Evolutionary conservation across 2,888 invertebrate species (phyloP).

Genomic region (Scaptomyza caliginosa): DNA sequence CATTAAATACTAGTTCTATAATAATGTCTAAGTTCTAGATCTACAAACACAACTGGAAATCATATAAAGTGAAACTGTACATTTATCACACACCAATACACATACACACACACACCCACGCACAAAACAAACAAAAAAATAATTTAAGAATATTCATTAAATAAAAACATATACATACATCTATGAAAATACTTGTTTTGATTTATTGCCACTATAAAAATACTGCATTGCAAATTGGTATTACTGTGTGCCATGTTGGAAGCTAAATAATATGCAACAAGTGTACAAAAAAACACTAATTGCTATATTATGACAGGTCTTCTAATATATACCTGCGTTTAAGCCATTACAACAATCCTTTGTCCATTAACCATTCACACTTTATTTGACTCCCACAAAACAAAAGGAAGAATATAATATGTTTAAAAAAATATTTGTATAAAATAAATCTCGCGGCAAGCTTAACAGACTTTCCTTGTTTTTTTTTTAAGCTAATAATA

Average conservation of each 20-base stretch:
- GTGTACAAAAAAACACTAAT: not conserved
- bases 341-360: slow-evolving; percentile 1
- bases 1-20: slow-evolving; percentile 63
- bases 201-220: too few species aligned
- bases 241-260: not conserved
- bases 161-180: slow-evolving; percentile 52
- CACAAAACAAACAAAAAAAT: slow-evolving; percentile 54
- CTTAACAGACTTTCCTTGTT: slow-evolving; percentile 22
- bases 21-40: slow-evolving; percentile 63
- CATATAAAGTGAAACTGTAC: slow-evolving; percentile 70
- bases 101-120: slow-evolving; percentile 33
- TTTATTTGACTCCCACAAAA: slow-evolving; percentile 14
- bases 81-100: slow-evolving; percentile 74
- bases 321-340: not conserved
- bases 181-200: slow-evolving; percentile 26
- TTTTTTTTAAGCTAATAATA: too few species aligned
- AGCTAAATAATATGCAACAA: not conserved
- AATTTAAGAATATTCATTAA: slow-evolving; percentile 56
- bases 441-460: slow-evolving; percentile 53
- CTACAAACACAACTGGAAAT: slow-evolving; percentile 66
- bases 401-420: slow-evolving; percentile 11
- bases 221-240: too few species aligned
- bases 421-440: not conserved
- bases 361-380: slow-evolving; percentile 36
- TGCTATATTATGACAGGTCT: not conserved